Evolutionary conservation across 2,888 invertebrate genomes (phyloP), one percentile per base, ranked within the genome.

Genomic region (Epicampocera succincta): DNA sequence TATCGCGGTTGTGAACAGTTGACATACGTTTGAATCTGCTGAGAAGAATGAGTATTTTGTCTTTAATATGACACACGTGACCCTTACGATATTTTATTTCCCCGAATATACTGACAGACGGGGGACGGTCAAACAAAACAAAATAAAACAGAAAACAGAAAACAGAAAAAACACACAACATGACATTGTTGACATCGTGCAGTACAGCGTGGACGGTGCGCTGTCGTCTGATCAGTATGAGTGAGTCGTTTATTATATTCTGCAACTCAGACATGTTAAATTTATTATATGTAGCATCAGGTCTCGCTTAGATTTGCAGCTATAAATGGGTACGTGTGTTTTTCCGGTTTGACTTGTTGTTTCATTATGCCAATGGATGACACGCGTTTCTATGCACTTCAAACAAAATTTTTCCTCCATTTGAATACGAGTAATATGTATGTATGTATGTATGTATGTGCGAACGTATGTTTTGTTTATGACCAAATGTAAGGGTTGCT

Each of bases 301-400:
- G 77, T 77, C 74, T 69, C 69, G 66, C 42, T 46, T 50, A 65
- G 21, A 78, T 60, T 77, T 63, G 56, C 58, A 71, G 50, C 71
- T 58, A n/a, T 66, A 71, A 69, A 74, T 69, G 74, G 77, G 73
- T 73, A 77, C 77, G 76, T 73, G 76, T 73, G 29, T 58, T 65
- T 58, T 65, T 87, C 86, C 87, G 86, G 86, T 86, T 88, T 88
- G 88, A 88, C 88, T 88, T 88, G 88, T 87, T 88, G 88, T 88
- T 86, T 15, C 63, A 84, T 78, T 52, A 9, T 48, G 33, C 48
- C 42, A 61, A 9, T 50, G 50, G 33, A 83, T 84, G 87, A 86
- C 88, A 88, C 88, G 87, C 88, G 86, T 84, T 80, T 71, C 71
- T 78, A 83, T 80, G 60, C 80, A 86, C 83, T 66, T 66, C 46